Evolutionary conservation across 1,140 invertebrate genomes (phyloP), one percentile per base, ranked within the genome.

Genomic region (Aricia agestis): DNA sequence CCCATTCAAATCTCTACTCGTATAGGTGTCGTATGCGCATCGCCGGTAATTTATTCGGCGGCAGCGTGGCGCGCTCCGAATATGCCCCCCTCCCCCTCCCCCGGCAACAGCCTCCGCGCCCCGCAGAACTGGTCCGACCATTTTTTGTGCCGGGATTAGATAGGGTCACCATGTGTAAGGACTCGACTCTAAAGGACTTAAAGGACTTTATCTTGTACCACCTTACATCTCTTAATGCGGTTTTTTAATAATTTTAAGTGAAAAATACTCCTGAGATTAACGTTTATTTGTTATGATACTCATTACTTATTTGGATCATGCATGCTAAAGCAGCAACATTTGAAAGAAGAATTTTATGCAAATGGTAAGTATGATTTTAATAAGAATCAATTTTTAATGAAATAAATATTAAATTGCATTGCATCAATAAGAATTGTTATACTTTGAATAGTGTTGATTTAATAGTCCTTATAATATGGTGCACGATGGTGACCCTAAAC

Each of bases 41-140:
- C 74, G 25, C 76, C 74, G 74, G 79, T 85, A 86, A 86, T 86
- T 84, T 86, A 87, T 89, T 86, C 85, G 86, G 87, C 87, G 86
- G 86, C 86, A 85, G 82, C 69, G 85, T 84, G 87, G 82, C 87
- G 87, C 85, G 83, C 76, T 80, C 78, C 74, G 72, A 76, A 78
- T 78, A 73, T 72, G 66, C 69, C 74, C 72, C 77, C 10, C 75
- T n/a, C 77, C 13, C 75, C 72, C 67, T 71, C 66, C 72, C 31
- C 61, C 66, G 72, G 72, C 78, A 61, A 45, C 41, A 18, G 41
- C 36, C 66, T 42, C 36, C 66, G 0, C 72, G 66, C 78, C 72
- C 67, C 72, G 73, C 69, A 18, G 81, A 86, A 86, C 82, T 82
- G 82, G 86, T 83, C 77, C 76, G 67, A 75, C n/a, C 58, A 25